Percentiles rank a stretch among this genome's conserved stretches.
These are phyloP conservation scores for Frankliniella intonsa DNA, from an alignment of 2,888 invertebrate genomes.

Conservation along the genomic window DNA sequence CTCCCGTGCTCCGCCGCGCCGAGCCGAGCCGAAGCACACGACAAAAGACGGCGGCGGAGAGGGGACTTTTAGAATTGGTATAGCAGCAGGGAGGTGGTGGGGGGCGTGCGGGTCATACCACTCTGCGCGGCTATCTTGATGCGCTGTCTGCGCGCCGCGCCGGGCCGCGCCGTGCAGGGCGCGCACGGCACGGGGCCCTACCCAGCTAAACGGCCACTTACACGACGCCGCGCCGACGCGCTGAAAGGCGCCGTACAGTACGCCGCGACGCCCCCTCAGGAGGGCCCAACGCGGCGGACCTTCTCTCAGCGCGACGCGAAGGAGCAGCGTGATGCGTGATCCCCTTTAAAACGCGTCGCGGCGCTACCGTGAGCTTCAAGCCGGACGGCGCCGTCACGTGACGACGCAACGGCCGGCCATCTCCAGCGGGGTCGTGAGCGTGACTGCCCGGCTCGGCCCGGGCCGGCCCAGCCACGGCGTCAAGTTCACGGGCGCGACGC, in stretches of 20 bases:
- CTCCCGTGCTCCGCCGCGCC: background rate
- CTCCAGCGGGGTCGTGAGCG: background rate
- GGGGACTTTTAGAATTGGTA: background rate
- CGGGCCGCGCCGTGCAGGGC: background rate
- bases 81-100: background rate
- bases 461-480: too few relatives aligned
- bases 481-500: too few relatives aligned
- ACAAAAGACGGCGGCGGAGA: background rate
- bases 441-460: background rate
- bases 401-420: background rate
- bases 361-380: too few relatives aligned
- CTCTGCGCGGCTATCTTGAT: background rate
- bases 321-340: too few relatives aligned
- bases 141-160: background rate
- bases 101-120: background rate
- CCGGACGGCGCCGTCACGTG: background rate
- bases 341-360: too few relatives aligned
- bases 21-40: background rate
- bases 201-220: slow-evolving; percentile 16
- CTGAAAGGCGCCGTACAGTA: too few relatives aligned
- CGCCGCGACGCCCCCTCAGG: too few relatives aligned
- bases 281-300: too few relatives aligned
- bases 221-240: background rate
- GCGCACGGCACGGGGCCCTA: background rate
- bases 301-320: background rate